A percentile compares a stretch with the other conserved stretches of the same genome.
These are phyloP conservation scores for Harpagus bidentatus DNA, from an alignment of 2,113 vertebrate genomes.

Conservation along the genomic window DNA sequence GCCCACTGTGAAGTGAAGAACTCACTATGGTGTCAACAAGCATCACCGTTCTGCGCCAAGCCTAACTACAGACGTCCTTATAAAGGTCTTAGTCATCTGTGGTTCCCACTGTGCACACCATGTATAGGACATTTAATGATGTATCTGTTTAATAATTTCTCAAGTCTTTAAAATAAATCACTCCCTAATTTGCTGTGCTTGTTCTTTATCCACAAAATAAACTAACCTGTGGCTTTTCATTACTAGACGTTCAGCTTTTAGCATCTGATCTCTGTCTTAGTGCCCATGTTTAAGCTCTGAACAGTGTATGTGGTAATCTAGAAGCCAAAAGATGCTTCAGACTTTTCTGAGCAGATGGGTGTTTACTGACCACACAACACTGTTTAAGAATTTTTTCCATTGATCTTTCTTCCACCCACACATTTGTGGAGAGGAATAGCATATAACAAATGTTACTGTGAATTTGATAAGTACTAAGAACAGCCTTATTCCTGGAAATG, in stretches of 20 bases:
- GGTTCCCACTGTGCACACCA: constrained; percentile 8
- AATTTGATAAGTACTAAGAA: background rate
- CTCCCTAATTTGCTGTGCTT: background rate
- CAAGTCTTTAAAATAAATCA: background rate
- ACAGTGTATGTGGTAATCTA: background rate
- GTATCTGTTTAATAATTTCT: background rate
- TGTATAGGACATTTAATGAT: background rate
- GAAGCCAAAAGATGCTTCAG: background rate
- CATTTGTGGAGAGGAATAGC: background rate
- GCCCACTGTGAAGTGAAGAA: constrained; percentile 56
- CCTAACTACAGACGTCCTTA: constrained; percentile 35
- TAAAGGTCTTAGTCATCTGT: constrained; percentile 34
- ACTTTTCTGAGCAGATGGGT: background rate
- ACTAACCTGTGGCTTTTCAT: background rate
- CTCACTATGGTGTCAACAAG: constrained; percentile 44
- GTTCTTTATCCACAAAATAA: background rate
- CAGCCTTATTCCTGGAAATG: background rate
- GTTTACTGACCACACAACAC: background rate
- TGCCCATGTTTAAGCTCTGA: background rate
- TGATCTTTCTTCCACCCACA: background rate
- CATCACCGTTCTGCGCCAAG: constrained; percentile 23
- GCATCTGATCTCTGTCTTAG: background rate
- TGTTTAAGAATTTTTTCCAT: background rate
- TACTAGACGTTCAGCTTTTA: background rate
- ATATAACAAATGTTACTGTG: background rate